Evolutionary conservation across 2,113 vertebrate genomes (phyloP), one percentile per base, ranked within the genome.

Genomic region (Zapornia atra): DNA sequence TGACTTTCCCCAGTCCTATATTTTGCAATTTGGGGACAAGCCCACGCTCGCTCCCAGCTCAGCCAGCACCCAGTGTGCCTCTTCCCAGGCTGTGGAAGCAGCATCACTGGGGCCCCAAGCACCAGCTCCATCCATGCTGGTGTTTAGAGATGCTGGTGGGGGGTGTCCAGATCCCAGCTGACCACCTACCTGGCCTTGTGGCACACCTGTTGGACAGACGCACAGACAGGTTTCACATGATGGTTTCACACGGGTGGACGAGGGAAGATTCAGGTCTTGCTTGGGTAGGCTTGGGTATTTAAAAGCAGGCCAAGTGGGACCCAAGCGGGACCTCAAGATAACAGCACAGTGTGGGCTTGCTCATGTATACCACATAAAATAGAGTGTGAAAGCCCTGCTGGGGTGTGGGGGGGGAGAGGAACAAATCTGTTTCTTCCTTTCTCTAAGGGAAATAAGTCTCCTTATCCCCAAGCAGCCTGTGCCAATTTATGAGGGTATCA

Each of bases 41-140:
- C 17, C 19, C 1, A 1, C 0, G 0, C 60, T 73, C 2, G 3
- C 20, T 59, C 33, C 38, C 8, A 3, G 44, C 28, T 83, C 64
- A 25, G n/a, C 56, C 18, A 3, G 54, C 54, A 65, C 25, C 33
- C 1, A 0, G 3, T 0, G 3, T 8, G 29, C 22, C 25, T 89
- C 36, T 59, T 33, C 29, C 34, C 1, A 1, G 6, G 34, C 38
- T 60, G 38, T 6, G 6, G 59, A 60, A 69, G 17, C 2, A 2
- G n/a, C 21, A n/a, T 4, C 12, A 0, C 42, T 0, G 3, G 38
- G 13, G 5, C 7, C 7, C 18, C 29, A 44, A n/a, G 25, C 2
- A 21, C n/a, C 84, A 66, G 51, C 26, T 71, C 36, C 8, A 0
- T 13, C 4, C 33, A 7, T 3, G 9, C 24, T 1, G 1, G 33